phyloP scores from a whole-genome alignment of 1,140 invertebrate species.

The Diabrotica virgifera region DNA sequence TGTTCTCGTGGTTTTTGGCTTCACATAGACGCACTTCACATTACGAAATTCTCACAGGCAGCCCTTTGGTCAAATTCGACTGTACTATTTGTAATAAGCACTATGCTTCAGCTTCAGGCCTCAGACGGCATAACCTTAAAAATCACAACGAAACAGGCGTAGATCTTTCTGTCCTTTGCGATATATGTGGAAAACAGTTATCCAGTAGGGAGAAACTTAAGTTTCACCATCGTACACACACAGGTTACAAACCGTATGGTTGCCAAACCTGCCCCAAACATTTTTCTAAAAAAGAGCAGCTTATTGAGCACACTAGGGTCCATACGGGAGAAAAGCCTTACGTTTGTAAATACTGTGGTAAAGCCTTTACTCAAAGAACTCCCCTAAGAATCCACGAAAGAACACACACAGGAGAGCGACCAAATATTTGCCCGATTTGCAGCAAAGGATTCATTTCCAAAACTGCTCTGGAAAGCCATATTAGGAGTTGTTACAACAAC shows the following conservation, averaged over 20 bases:
- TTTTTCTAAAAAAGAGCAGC: conserved; percentile 62
- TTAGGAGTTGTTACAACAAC: conserved; percentile 54
- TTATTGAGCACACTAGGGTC: conserved; percentile 61
- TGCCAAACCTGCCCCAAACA: conserved; percentile 66
- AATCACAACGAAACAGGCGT: conserved; percentile 41
- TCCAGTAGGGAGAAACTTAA: conserved; percentile 67
- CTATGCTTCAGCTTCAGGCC: conserved; percentile 44
- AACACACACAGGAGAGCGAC: conserved; percentile 70
- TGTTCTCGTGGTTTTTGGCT: conserved; percentile 45
- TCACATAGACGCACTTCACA: conserved; percentile 44
- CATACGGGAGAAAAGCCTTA: conserved; percentile 67
- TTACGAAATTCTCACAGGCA: conserved; percentile 45
- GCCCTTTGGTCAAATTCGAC: conserved; percentile 44
- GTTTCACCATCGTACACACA: conserved; percentile 69
- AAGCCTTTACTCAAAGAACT: conserved; percentile 76
- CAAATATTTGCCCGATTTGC: conserved; percentile 69
- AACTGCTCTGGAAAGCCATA: conserved; percentile 60
- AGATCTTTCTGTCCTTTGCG: conserved; percentile 54
- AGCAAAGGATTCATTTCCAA: conserved; percentile 63
- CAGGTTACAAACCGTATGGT: conserved; percentile 69
- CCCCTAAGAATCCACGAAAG: conserved; percentile 56
- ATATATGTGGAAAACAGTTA: conserved; percentile 79
- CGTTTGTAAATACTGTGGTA: conserved; percentile 66
- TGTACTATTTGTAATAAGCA: conserved; percentile 45
- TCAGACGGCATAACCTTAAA: conserved; percentile 42